A percentile compares a stretch with the other conserved stretches of the same genome.
These are phyloP conservation scores for Halichondria panicea DNA, from an alignment of 37 sponge, comb jelly and placozoan species.

Conservation along the genomic window DNA sequence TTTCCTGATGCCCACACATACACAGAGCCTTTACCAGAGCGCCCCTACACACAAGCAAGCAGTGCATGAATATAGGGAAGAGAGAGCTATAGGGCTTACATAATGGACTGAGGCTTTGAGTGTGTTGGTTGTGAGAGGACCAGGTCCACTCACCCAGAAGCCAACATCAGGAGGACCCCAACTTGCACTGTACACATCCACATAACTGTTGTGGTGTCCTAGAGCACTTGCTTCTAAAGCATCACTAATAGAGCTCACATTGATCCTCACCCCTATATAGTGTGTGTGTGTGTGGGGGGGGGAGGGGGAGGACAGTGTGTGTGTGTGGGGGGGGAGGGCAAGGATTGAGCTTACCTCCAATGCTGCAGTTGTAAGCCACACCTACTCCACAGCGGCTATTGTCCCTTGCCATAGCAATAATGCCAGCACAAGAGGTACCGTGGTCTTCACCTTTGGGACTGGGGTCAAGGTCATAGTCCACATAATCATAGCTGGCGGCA, in stretches of 20 bases:
- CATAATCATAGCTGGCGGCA: constrained; percentile 62
- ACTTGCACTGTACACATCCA: constrained; percentile 87
- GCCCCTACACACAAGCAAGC: constrained; percentile 51
- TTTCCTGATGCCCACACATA: constrained; percentile 98
- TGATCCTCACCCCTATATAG: neutral
- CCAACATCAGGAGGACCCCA: constrained; percentile 97
- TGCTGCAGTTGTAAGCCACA: constrained; percentile 74
- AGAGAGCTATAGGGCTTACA: constrained; percentile 9
- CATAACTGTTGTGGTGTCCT: constrained; percentile 45
- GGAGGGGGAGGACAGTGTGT: neutral
- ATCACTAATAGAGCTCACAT: constrained; percentile 62
- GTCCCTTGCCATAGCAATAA: constrained; percentile 71
- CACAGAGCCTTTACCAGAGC: constrained; percentile 80
- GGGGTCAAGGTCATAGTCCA: constrained; percentile 71
- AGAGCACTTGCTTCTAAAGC: constrained; percentile 73
- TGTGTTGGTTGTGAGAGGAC: constrained; percentile 51
- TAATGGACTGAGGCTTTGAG: constrained; percentile 55
- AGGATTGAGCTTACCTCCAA: constrained; percentile 71
- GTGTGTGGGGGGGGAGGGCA: neutral
- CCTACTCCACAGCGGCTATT: constrained; percentile 79
- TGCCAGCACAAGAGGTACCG: constrained; percentile 94
- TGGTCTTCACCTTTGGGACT: constrained; percentile 81
- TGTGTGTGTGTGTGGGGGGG: neutral
- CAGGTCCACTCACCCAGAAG: constrained; percentile 81
- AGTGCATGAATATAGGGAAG: neutral